A percentile compares a stretch with the other conserved stretches of the same genome.
Evolutionary conservation across 2,888 invertebrate genomes (phyloP).

Genomic region (Anaspis maculata): DNA sequence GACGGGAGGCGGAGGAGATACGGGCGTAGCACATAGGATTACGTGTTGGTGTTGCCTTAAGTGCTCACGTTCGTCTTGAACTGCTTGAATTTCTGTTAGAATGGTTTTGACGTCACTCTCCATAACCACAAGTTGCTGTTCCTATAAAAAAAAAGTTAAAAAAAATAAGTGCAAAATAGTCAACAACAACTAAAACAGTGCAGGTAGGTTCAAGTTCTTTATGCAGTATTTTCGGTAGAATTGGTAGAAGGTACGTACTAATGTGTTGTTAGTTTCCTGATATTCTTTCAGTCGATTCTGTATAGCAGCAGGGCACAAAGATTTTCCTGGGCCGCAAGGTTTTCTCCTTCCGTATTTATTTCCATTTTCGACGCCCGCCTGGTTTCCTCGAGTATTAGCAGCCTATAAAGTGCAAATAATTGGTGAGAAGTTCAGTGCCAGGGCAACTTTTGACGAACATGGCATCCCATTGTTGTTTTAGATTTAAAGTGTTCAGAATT

Average conservation of each 20-base stretch:
- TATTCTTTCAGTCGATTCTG: constrained; percentile 40
- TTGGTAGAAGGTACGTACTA: too few species aligned
- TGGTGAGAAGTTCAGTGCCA: too few species aligned
- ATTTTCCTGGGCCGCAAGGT: constrained; percentile 33
- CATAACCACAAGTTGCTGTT: constrained; percentile 51
- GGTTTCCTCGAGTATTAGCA: not conserved
- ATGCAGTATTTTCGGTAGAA: too few species aligned
- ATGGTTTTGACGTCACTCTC: constrained; percentile 53
- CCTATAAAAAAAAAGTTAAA: constrained; percentile 37
- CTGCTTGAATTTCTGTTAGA: constrained; percentile 44
- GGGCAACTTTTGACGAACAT: too few species aligned
- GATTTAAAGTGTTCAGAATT: too few species aligned
- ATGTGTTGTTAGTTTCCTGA: constrained; percentile 40
- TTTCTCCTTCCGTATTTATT: constrained; percentile 2
- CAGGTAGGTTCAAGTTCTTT: not conserved
- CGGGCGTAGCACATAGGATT: constrained; percentile 34
- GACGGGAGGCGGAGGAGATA: constrained; percentile 15
- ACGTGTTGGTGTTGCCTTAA: constrained; percentile 36
- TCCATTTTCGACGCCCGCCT: constrained; percentile 3
- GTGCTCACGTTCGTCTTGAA: constrained; percentile 46
- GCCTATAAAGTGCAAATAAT: too few species aligned
- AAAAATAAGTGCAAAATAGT: constrained; percentile 1
- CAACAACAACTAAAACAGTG: too few species aligned
- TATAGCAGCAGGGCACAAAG: constrained; percentile 42
- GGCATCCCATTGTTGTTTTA: too few species aligned